Conservation (phyloP, 1,140 invertebrate genomes). For the Octopus bimaculoides region DNA sequence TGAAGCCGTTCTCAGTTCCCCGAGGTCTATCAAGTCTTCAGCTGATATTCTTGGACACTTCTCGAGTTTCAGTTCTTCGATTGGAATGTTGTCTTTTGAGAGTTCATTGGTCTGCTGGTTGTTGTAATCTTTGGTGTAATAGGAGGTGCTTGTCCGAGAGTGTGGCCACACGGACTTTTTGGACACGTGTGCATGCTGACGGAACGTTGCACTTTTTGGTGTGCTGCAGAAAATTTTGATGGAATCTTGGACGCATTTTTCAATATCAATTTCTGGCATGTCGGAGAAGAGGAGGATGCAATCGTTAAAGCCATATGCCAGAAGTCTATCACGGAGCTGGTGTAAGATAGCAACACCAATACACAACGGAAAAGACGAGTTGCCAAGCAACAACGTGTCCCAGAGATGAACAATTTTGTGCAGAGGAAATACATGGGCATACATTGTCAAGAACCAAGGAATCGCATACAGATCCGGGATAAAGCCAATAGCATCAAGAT, state of each 20-base stretch:
- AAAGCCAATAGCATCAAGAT: conserved; percentile 90
- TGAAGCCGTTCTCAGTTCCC: conserved; percentile 49
- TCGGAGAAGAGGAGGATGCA: conserved; percentile 96
- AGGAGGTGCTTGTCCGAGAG: conserved; percentile 42
- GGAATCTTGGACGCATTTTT: conserved; percentile 86
- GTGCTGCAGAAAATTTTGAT: conserved; percentile 82
- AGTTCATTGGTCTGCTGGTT: conserved; percentile 47
- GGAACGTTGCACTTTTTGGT: conserved; percentile 81
- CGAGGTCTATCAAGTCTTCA: conserved; percentile 75
- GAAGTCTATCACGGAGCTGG: conserved; percentile 79
- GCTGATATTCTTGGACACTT: conserved; percentile 79
- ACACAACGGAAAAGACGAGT: conserved; percentile 90
- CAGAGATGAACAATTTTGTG: conserved; percentile 98
- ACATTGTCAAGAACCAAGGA: conserved; percentile 99
- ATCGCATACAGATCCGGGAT: conserved; percentile 97
- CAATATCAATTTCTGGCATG: conserved; percentile 96
- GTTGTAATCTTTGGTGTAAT: conserved; percentile 53
- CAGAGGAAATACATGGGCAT: conserved; percentile 97
- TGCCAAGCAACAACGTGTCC: conserved; percentile 92
- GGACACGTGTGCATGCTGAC: conserved; percentile 68
- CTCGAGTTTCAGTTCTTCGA: conserved; percentile 70
- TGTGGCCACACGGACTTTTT: conserved; percentile 25
- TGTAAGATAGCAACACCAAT: conserved; percentile 91
- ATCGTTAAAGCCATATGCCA: conserved; percentile 93
- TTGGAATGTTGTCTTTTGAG: conserved; percentile 70